A percentile compares a stretch with the other conserved stretches of the same genome.
Conservation (phyloP, 1,140 invertebrate genomes). For the Helicoverpa zea region DNA sequence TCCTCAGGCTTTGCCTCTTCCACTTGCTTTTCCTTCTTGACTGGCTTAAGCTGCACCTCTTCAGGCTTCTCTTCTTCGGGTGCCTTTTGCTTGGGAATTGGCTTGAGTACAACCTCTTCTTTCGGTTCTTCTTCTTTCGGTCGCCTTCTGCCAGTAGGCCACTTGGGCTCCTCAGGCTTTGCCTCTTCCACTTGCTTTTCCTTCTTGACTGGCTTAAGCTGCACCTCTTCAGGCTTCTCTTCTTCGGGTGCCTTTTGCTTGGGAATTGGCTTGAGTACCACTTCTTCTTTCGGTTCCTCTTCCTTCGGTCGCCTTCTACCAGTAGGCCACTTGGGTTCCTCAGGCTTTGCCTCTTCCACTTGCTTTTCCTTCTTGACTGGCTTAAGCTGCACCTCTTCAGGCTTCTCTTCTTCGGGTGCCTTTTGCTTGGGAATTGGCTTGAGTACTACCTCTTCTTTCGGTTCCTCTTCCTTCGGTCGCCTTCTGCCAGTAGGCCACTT, state of each 20-base stretch:
- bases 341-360: constrained; percentile 51
- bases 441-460: constrained; percentile 60
- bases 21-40: too few species aligned
- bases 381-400: constrained; percentile 52
- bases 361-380: constrained; percentile 73
- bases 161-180: constrained; percentile 54
- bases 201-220: constrained; percentile 55
- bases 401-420: constrained; percentile 49
- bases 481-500: constrained; percentile 60
- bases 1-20: too few species aligned
- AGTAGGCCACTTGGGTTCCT: too few species aligned
- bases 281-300: constrained; percentile 54
- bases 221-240: constrained; percentile 55
- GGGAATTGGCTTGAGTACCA: constrained; percentile 48
- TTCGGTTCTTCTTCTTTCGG: constrained; percentile 58
- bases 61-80: too few species aligned
- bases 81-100: too few species aligned
- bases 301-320: too few species aligned
- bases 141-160: constrained; percentile 58
- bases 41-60: too few species aligned
- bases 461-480: constrained; percentile 58
- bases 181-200: constrained; percentile 50
- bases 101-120: constrained; percentile 59
- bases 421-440: constrained; percentile 56
- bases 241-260: constrained; percentile 55